These are phyloP conservation scores for Pterocles gutturalis DNA, from an alignment of 2,113 vertebrate species.

Conservation along the genomic window DNA sequence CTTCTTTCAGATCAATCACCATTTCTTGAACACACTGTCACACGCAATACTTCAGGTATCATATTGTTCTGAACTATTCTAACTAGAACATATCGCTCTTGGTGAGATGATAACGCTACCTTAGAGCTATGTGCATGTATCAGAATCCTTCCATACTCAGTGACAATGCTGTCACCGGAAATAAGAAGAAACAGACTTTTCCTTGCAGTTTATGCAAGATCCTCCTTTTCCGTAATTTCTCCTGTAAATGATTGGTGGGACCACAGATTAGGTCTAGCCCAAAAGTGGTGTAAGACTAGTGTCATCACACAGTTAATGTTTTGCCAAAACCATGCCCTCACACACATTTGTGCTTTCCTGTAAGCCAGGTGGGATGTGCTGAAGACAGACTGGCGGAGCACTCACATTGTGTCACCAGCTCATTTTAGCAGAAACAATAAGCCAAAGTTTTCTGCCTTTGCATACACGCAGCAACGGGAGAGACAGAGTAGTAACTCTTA, in stretches of 20 bases:
- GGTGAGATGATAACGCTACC: background rate
- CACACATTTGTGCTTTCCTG: accelerated
- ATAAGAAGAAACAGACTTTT: background rate
- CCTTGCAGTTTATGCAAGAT: background rate
- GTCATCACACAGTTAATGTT: background rate
- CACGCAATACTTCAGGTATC: background rate
- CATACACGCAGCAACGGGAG: background rate
- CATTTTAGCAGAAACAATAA: accelerated
- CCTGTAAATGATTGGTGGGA: background rate
- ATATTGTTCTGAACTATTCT: background rate
- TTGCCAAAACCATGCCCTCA: background rate
- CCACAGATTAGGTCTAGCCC: background rate
- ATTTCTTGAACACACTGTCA: background rate
- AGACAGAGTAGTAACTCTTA: background rate
- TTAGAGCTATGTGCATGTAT: background rate
- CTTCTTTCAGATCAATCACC: background rate
- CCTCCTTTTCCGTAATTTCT: background rate
- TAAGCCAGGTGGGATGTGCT: background rate
- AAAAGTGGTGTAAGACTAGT: background rate
- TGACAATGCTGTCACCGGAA: background rate
- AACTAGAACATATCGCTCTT: accelerated
- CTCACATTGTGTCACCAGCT: background rate
- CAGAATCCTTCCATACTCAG: background rate
- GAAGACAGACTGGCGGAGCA: accelerated
- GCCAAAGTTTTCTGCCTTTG: background rate